These are phyloP conservation scores for Pristionchus pacificus DNA, from an alignment of 1,140 invertebrate species.

Conservation along the genomic window DNA sequence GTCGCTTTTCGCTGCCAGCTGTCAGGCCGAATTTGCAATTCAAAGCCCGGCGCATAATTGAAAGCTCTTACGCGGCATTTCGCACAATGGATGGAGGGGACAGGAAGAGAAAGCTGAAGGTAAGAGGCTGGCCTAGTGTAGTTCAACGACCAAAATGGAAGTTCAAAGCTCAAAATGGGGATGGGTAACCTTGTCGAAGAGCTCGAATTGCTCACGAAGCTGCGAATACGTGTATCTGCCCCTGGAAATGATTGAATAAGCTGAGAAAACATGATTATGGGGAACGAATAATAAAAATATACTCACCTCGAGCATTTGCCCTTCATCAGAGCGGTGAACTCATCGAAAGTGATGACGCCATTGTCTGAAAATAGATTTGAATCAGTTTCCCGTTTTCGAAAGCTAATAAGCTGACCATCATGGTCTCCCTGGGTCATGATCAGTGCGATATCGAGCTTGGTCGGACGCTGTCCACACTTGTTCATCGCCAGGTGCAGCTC, in stretches of 20 bases:
- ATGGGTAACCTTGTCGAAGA: slow-evolving; percentile 56
- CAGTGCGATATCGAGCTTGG: slow-evolving; percentile 48
- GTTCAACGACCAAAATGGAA: too few relatives aligned
- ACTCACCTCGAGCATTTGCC: slow-evolving; percentile 24
- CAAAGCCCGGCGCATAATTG: too few relatives aligned
- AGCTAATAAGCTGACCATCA: slow-evolving; percentile 48
- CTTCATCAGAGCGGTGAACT: slow-evolving; percentile 50
- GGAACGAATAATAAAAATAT: neutral
- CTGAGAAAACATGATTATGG: neutral
- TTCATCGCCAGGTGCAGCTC: slow-evolving; percentile 54
- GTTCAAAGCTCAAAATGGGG: too few relatives aligned
- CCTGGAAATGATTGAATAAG: neutral
- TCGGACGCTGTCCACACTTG: slow-evolving; percentile 53
- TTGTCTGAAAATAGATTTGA: slow-evolving; percentile 42
- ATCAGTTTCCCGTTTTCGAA: neutral
- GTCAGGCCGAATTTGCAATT: too few relatives aligned
- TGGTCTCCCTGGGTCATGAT: slow-evolving; percentile 54
- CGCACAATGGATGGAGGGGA: too few relatives aligned
- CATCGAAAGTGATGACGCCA: slow-evolving; percentile 56
- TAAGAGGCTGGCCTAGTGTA: too few relatives aligned
- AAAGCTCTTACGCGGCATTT: too few relatives aligned
- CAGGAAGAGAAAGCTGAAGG: too few relatives aligned
- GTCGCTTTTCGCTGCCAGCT: too few relatives aligned
- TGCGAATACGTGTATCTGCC: slow-evolving; percentile 41
- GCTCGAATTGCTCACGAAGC: slow-evolving; percentile 50